Conservation (phyloP, 2,113 vertebrate genomes). For the Semnornis frantzii region DNA sequence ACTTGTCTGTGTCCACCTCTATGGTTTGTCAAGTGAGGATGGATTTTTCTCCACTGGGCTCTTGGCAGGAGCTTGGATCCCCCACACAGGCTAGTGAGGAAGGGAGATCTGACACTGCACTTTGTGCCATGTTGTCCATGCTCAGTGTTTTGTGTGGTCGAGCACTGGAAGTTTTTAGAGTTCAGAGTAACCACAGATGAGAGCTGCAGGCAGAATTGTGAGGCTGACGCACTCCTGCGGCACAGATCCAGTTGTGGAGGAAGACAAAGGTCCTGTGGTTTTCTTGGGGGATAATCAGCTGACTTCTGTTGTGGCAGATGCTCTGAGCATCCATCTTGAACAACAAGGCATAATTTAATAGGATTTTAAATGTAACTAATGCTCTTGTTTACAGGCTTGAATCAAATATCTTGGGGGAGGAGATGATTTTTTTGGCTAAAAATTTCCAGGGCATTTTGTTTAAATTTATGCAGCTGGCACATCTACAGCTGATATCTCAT, state of each 20-base stretch:
- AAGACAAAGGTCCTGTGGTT: constrained; percentile 64
- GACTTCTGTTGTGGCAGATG: constrained; percentile 43
- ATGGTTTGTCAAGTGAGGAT: not conserved
- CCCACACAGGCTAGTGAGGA: not conserved
- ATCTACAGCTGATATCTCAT: constrained; percentile 34
- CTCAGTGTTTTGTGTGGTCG: not conserved
- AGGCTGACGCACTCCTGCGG: constrained; percentile 35
- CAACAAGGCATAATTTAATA: constrained; percentile 37
- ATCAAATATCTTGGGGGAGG: not conserved
- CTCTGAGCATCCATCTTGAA: constrained; percentile 29
- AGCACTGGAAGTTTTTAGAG: not conserved
- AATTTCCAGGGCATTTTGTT: constrained; percentile 12
- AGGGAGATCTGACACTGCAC: not conserved
- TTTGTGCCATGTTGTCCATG: not conserved
- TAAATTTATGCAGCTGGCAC: constrained; percentile 39
- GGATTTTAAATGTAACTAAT: constrained; percentile 15
- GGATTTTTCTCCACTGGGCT: not conserved
- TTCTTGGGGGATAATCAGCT: constrained; percentile 34
- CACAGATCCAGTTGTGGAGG: constrained; percentile 35
- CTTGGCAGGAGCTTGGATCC: not conserved
- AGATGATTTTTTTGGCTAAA: constrained; percentile 2
- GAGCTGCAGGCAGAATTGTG: not conserved
- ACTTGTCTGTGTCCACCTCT: no score
- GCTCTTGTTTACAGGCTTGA: not conserved
- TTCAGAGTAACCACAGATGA: not conserved